Evolutionary conservation across 2,113 vertebrate species (phyloP), one percentile per base, ranked within the genome.

Genomic region (Antechinus stuartii): DNA sequence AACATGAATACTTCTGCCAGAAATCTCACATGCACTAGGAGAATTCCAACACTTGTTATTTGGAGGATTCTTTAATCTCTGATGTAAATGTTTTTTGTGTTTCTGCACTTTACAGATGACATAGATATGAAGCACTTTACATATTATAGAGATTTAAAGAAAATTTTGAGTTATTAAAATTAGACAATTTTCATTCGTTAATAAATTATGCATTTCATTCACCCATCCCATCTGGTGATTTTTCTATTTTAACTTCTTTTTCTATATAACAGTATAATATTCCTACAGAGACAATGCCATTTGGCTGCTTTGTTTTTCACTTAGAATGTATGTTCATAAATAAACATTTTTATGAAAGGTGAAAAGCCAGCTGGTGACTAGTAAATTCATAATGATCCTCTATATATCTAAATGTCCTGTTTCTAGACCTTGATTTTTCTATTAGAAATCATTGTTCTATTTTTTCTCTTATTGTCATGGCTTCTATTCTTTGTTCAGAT

Each of bases 1-100:
- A 90, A 24, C 35, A 93, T 93, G 57, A 92, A 96, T 94, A 95
- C 26, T 93, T 92, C 61, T 95, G 52, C 93, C 91, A 95, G n/a
- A 25, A 95, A 90, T 92, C 30, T 92, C 94, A 96, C 93, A 11
- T 92, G 95, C 94, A 89, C 92, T 92, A 94, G 61, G 68, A 96
- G 49, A 92, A 91, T 95, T 96, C 91, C 89, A 91, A 96, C 84
- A 94, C 90, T 96, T 95, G 19, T 84, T 84, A 84, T 84, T 42
- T 84, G 7, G 19, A 8, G 35, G 19, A 84, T 23, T 84, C 68
- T 84, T 84, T 84, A 84, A 84, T 50, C 94, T 84, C 24, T 93
- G 35, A 95, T 94, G 35, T 94, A 11, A 94, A 46, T 89, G 54
- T 0, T 57, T 96, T 30, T 96, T 96, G 89, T 54, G 93, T 42